Conservation (phyloP, 2,797 vertebrate species). For the Cuniculus paca region DNA sequence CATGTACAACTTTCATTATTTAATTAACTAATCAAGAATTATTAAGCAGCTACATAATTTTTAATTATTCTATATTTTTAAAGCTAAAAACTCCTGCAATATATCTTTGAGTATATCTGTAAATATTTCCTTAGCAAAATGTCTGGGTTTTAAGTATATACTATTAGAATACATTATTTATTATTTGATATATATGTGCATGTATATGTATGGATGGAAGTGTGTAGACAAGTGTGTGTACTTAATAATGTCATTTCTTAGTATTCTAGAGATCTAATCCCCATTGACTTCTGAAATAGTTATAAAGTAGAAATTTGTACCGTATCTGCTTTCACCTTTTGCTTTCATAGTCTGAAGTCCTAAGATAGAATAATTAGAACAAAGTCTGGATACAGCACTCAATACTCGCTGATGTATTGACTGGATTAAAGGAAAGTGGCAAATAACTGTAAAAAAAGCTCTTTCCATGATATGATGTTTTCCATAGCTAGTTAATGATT, state of each 20-base stretch:
- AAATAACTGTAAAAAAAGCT: neutral
- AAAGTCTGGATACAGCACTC: neutral
- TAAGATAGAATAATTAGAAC: neutral
- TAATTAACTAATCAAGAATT: neutral
- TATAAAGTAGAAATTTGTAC: neutral
- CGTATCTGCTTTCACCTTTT: neutral
- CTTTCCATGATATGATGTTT: neutral
- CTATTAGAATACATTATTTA: neutral
- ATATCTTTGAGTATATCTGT: neutral
- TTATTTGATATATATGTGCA: neutral
- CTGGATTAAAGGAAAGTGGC: neutral
- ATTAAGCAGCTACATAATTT: neutral
- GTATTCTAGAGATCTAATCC: neutral
- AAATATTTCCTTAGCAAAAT: neutral
- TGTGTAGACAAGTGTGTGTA: neutral
- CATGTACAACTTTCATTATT: neutral
- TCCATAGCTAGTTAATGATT: neutral
- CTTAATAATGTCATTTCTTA: neutral
- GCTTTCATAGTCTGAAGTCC: neutral
- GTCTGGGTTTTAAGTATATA: neutral
- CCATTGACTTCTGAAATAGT: neutral
- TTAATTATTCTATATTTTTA: neutral
- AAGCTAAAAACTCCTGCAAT: neutral
- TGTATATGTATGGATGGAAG: neutral
- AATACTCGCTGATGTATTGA: neutral